Conservation (phyloP, 2,113 vertebrate genomes). For the Rallus limicola region DNA sequence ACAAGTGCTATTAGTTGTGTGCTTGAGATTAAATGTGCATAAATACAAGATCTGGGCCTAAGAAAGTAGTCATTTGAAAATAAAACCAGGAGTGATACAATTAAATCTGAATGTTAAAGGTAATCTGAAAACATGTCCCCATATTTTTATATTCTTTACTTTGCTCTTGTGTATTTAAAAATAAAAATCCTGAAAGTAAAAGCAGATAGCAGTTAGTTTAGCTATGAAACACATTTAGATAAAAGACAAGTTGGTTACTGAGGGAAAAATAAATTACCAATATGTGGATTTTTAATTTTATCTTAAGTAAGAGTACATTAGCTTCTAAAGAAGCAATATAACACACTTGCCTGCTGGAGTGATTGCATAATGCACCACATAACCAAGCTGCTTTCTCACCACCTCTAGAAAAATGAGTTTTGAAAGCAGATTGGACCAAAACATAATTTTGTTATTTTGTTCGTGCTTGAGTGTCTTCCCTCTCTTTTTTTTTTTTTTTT, state of each 20-base stretch:
- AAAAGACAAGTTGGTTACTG: background rate
- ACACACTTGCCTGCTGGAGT: background rate
- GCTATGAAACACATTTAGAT: background rate
- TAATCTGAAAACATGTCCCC: background rate
- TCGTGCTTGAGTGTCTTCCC: background rate
- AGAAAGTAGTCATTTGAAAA: background rate
- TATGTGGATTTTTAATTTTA: background rate
- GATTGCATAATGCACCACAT: background rate
- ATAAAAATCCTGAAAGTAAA: background rate
- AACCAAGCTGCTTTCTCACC: background rate
- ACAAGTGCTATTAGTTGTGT: background rate
- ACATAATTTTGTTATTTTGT: rapidly evolving
- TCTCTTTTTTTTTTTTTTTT: background rate
- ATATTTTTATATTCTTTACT: background rate
- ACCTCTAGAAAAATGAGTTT: background rate
- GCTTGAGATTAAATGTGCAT: background rate
- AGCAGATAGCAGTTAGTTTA: background rate
- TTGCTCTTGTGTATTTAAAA: background rate
- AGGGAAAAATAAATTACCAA: background rate
- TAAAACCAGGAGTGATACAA: background rate
- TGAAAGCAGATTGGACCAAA: background rate
- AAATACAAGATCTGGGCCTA: background rate
- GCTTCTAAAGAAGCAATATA: background rate
- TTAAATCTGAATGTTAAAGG: background rate
- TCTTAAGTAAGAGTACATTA: background rate